phyloP scores from a whole-genome alignment of 2,113 vertebrate genomes.

The Marcusenius ussheri region DNA sequence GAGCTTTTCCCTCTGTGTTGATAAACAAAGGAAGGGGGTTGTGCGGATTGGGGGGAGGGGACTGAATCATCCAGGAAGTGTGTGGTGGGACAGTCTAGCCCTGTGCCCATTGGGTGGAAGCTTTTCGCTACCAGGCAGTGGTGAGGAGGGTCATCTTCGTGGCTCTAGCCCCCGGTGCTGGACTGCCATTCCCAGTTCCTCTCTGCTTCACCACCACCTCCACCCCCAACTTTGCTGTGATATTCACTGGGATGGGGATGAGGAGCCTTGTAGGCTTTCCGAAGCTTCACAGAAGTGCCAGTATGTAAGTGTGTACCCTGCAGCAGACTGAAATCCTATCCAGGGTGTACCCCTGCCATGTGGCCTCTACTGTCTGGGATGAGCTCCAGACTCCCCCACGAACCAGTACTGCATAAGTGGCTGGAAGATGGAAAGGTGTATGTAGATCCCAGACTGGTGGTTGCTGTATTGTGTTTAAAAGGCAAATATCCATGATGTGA shows the following conservation, averaged over 20 bases:
- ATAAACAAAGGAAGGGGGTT: slow-evolving; percentile 55
- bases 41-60: slow-evolving; percentile 17
- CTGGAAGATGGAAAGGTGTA: not conserved
- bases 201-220: too few relatives aligned
- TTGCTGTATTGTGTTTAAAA: not conserved
- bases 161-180: not conserved
- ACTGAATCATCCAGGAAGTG: slow-evolving; percentile 33
- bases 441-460: not conserved
- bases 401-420: not conserved
- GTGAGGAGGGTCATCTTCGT: not conserved
- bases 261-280: not conserved
- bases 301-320: not conserved
- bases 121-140: not conserved
- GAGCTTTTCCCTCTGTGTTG: slow-evolving; percentile 58
- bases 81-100: slow-evolving; percentile 35
- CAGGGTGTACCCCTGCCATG: not conserved
- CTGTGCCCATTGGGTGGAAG: not conserved
- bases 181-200: not conserved
- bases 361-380: not conserved
- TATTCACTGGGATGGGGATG: not conserved
- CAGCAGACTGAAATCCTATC: not conserved
- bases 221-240: not conserved
- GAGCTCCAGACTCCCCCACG: not conserved
- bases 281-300: not conserved
- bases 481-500: not conserved